Percentiles rank a stretch among this genome's conserved stretches.
Evolutionary conservation across 2,888 invertebrate genomes (phyloP).

Genomic region (Idaea dimidiata): DNA sequence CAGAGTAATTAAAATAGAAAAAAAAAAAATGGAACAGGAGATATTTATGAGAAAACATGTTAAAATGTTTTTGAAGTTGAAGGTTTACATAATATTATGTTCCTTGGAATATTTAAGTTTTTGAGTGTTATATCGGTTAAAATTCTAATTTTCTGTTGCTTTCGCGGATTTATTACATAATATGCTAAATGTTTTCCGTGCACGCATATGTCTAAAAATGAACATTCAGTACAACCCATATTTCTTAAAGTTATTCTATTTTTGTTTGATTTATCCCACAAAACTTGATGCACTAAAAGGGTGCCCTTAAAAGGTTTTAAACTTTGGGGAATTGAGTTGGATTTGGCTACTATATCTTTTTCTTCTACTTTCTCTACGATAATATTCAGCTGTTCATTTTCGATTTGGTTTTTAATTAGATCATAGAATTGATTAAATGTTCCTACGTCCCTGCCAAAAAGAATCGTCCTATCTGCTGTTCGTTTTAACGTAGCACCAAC

Average conservation of each 20-base stretch:
- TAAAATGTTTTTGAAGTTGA: no score
- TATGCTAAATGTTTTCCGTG: no score
- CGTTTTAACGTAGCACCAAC: constrained; percentile 35
- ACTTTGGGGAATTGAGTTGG: constrained; percentile 16
- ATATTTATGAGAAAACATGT: no score
- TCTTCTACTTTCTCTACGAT: constrained; percentile 9
- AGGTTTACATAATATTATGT: no score
- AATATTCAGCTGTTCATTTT: constrained; percentile 8
- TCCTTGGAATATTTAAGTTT: no score
- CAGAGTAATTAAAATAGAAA: no score
- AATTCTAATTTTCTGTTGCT: no score
- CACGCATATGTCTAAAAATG: no score
- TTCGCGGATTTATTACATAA: no score
- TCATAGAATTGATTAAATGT: constrained; percentile 3
- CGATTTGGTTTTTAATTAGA: background rate
- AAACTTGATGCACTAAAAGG: constrained; percentile 23
- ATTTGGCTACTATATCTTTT: constrained; percentile 9
- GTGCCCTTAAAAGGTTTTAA: constrained; percentile 23
- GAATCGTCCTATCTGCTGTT: constrained; percentile 11
- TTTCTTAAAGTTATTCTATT: constrained; percentile 2
- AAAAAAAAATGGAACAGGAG: no score
- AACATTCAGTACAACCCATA: background rate
- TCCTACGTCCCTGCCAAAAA: constrained; percentile 14
- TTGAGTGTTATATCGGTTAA: no score
- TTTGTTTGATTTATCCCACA: constrained; percentile 18